These are phyloP conservation scores for Hypomecis atomaria DNA, from an alignment of 2,888 invertebrate genomes.

Conservation along the genomic window DNA sequence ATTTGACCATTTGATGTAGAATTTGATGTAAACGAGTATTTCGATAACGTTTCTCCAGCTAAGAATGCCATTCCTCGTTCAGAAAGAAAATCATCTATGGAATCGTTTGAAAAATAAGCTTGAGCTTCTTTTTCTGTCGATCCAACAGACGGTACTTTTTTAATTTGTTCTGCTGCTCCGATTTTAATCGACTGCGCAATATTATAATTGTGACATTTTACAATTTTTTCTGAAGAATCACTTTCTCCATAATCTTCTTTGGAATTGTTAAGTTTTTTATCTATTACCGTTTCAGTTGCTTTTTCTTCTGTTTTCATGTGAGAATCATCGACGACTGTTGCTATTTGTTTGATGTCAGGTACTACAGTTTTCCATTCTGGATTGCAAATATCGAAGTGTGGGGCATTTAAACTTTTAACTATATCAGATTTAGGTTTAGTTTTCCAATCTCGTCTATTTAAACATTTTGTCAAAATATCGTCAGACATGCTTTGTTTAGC, in stretches of 20 bases:
- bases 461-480: conserved; percentile 73
- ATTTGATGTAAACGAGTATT: conserved; percentile 60
- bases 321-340: not conserved
- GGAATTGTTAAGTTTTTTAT: conserved; percentile 51
- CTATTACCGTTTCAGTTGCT: conserved; percentile 44
- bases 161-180: not conserved
- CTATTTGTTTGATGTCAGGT: conserved; percentile 1
- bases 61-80: conserved; percentile 63
- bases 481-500: conserved; percentile 69
- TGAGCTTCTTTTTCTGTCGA: conserved; percentile 68
- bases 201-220: conserved; percentile 63
- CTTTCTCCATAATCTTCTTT: conserved; percentile 30
- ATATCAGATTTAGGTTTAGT: conserved; percentile 56
- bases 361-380: conserved; percentile 7
- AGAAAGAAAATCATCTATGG: conserved; percentile 70
- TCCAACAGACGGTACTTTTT: conserved; percentile 43
- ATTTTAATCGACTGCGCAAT: conserved; percentile 33
- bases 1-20: conserved; percentile 41
- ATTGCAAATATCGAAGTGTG: not conserved
- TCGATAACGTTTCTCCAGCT: conserved; percentile 60
- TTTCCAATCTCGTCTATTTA: conserved; percentile 71
- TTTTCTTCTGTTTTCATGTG: conserved; percentile 15
- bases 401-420: conserved; percentile 8
- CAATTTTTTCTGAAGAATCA: conserved; percentile 61
- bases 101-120: conserved; percentile 70